Conservation (phyloP, 2,797 vertebrate species). For the Anguilla pacifica region DNA sequence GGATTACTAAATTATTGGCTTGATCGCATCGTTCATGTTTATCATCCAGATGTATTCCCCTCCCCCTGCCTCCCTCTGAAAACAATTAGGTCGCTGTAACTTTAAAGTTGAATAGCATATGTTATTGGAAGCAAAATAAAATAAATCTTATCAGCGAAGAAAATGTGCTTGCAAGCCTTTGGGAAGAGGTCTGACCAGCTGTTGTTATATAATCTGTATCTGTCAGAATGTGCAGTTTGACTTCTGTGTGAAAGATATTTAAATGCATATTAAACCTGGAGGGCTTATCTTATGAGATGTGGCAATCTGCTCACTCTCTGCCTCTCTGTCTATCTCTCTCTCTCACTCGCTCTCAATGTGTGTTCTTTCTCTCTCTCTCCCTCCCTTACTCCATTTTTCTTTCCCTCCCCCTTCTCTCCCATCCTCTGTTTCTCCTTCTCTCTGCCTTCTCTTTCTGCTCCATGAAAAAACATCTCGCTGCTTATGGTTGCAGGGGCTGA, state of each 20-base stretch:
- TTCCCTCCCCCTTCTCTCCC: neutral
- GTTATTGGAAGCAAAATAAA: slow-evolving; percentile 14
- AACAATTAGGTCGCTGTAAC: neutral
- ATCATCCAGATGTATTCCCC: neutral
- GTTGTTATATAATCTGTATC: slow-evolving; percentile 58
- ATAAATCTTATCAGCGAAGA: slow-evolving; percentile 20
- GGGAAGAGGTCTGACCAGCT: slow-evolving; percentile 14
- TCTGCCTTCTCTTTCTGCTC: neutral
- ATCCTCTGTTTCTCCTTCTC: neutral
- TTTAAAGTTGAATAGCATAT: slow-evolving; percentile 19
- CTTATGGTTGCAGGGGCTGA: slow-evolving; percentile 9
- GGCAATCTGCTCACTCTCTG: slow-evolving; percentile 17
- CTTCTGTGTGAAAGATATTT: slow-evolving; percentile 84
- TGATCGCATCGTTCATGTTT: neutral
- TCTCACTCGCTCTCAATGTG: neutral
- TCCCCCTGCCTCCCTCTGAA: neutral
- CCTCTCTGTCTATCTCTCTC: neutral
- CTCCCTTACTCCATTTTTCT: neutral
- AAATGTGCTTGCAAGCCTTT: slow-evolving; percentile 7
- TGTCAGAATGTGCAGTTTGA: slow-evolving; percentile 81
- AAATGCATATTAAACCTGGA: slow-evolving; percentile 84
- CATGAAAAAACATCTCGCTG: neutral
- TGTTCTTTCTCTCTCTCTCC: neutral
- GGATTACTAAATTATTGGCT: neutral
- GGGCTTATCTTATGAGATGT: slow-evolving; percentile 79